These are phyloP conservation scores for Empis stercorea DNA, from an alignment of 2,888 invertebrate genomes.

Conservation along the genomic window DNA sequence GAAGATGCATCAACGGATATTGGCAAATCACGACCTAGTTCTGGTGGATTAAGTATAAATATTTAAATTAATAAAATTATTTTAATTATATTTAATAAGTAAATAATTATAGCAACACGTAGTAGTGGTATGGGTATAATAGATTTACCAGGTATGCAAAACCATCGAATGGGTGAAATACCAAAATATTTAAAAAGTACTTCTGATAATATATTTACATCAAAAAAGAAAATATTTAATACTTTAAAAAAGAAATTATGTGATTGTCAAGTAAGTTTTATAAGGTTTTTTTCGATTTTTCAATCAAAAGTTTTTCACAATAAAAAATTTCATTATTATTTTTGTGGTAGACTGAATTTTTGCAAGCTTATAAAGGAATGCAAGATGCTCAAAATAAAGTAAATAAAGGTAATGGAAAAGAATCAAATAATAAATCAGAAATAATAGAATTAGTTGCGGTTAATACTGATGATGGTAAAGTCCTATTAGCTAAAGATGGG, in stretches of 20 bases:
- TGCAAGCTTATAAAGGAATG: slow-evolving; percentile 6
- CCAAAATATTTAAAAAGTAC: slow-evolving; percentile 7
- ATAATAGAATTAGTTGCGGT: slow-evolving; percentile 5
- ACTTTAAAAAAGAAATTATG: neutral
- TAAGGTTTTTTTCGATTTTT: too few species aligned
- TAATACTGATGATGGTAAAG: neutral
- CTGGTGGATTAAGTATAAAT: too few species aligned
- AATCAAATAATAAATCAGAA: slow-evolving; percentile 8
- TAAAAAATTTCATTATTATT: neutral
- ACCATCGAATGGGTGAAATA: slow-evolving; percentile 6
- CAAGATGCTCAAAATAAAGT: slow-evolving; percentile 7
- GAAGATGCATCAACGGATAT: neutral
- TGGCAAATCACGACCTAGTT: too few species aligned
- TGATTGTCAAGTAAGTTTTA: neutral
- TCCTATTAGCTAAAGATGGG: too few species aligned
- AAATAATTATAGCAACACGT: too few species aligned
- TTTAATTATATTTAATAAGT: too few species aligned
- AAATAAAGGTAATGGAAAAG: slow-evolving; percentile 8
- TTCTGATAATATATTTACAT: neutral
- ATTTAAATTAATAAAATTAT: too few species aligned
- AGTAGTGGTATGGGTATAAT: too few species aligned
- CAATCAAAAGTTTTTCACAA: too few species aligned
- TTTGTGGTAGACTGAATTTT: slow-evolving; percentile 4
- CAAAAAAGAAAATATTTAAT: slow-evolving; percentile 6
- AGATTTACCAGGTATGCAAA: neutral